phyloP scores from a whole-genome alignment of 2,888 invertebrate species.

The Hypercompe scribonia region DNA sequence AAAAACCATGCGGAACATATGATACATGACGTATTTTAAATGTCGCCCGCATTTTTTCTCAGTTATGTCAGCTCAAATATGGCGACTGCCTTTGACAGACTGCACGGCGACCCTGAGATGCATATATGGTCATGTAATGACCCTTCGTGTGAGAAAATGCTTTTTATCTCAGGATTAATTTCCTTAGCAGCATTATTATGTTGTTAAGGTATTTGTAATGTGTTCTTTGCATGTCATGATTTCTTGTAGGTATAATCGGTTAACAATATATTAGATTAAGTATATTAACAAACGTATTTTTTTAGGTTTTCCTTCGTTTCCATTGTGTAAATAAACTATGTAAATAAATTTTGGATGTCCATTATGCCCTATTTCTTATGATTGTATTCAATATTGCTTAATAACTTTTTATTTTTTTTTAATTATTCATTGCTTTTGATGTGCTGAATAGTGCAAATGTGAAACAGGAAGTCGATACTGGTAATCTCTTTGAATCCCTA shows the following conservation, averaged over 20 bases:
- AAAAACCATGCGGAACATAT: slow-evolving; percentile 43
- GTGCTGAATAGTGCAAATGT: no score
- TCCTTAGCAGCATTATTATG: slow-evolving; percentile 5
- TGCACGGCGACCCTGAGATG: slow-evolving; percentile 55
- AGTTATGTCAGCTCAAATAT: slow-evolving; percentile 56
- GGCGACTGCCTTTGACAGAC: slow-evolving; percentile 65
- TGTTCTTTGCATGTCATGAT: not conserved
- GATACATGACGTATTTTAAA: slow-evolving; percentile 18
- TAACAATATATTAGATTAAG: not conserved
- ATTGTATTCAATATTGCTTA: no score
- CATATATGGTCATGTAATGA: slow-evolving; percentile 56
- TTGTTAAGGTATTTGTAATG: slow-evolving; percentile 13
- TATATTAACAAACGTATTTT: not conserved
- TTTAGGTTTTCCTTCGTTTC: no score
- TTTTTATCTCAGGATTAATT: slow-evolving; percentile 13
- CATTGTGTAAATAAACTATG: no score
- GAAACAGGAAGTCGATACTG: no score
- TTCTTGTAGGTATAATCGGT: not conserved
- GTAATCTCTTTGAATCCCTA: no score
- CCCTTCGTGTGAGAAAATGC: slow-evolving; percentile 50
- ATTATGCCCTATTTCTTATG: no score
- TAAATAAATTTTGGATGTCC: no score
- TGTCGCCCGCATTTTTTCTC: slow-evolving; percentile 48
- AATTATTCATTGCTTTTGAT: no score
- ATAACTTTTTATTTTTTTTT: no score